Conservation (phyloP, 2,888 invertebrate species). For the Nomada goodeniana region DNA sequence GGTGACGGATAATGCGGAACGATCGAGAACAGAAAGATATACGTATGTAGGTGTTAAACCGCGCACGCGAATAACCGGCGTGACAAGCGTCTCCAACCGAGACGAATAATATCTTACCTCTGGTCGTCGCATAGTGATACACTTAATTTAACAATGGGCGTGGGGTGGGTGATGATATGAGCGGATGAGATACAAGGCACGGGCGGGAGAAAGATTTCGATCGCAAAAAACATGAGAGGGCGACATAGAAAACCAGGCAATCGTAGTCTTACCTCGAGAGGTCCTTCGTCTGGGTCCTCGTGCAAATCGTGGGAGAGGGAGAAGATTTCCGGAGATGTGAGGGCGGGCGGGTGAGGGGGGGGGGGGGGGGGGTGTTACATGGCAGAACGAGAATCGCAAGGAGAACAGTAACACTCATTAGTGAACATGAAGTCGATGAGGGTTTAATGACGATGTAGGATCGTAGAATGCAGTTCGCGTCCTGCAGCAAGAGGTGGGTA, state of each 20-base stretch:
- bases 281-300: conserved; percentile 60
- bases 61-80: not conserved
- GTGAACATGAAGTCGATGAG: conserved; percentile 69
- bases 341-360: not conserved
- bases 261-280: conserved; percentile 67
- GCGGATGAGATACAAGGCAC: not conserved
- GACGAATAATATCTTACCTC: conserved; percentile 56
- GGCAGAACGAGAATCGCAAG: conserved; percentile 51
- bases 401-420: conserved; percentile 65
- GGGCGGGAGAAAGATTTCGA: conserved; percentile 7
- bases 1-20: conserved; percentile 13
- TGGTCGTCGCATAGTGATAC: conserved; percentile 47
- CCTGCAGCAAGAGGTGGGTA: conserved; percentile 4
- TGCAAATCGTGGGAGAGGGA: conserved; percentile 44
- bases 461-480: conserved; percentile 48
- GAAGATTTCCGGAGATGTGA: not conserved
- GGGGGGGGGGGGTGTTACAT: not conserved
- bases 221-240: conserved; percentile 24
- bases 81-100: conserved; percentile 20
- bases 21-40: conserved; percentile 6
- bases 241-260: conserved; percentile 64
- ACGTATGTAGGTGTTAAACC: too few relatives aligned
- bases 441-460: conserved; percentile 61
- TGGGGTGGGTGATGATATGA: conserved; percentile 23
- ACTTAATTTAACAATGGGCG: conserved; percentile 47